Evolutionary conservation across 2,797 vertebrate genomes (phyloP).

Genomic region (Carapus acus): DNA sequence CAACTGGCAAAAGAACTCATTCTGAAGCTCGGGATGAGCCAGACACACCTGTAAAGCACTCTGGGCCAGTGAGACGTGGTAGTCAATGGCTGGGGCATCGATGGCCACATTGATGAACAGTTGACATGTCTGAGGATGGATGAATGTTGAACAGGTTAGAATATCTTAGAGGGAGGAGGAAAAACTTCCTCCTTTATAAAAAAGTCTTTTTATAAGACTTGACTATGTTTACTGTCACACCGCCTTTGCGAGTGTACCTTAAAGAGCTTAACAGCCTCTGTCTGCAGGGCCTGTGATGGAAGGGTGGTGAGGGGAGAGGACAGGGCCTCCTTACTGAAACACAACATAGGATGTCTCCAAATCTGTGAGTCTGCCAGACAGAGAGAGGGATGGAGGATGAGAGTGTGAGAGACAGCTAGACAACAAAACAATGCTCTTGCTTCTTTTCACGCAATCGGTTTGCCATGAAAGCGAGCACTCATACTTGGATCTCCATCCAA

Average conservation of each 20-base stretch:
- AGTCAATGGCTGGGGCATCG: constrained; percentile 95
- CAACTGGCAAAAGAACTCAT: constrained; percentile 95
- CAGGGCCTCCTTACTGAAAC: constrained; percentile 94
- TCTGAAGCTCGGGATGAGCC: constrained; percentile 92
- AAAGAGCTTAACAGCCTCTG: constrained; percentile 95
- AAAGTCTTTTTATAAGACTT: no score
- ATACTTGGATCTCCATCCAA: constrained; percentile 86
- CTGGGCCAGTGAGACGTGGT: constrained; percentile 95
- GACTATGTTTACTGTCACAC: no score
- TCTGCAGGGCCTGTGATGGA: constrained; percentile 93
- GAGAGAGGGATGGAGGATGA: constrained; percentile 2
- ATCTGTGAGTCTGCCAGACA: constrained; percentile 78
- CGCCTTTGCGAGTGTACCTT: constrained; percentile 72
- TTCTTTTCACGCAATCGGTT: no score
- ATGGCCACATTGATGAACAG: constrained; percentile 97
- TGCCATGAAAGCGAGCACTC: constrained; percentile 48
- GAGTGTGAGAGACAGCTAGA: background rate
- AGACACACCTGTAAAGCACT: constrained; percentile 95
- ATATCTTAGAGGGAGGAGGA: background rate
- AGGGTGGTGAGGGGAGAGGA: constrained; percentile 86
- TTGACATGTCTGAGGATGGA: constrained; percentile 85
- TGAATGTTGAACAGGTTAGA: background rate
- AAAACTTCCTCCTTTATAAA: no score
- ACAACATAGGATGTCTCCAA: constrained; percentile 88
- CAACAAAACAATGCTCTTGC: no score